Conservation (phyloP, 2,113 vertebrate genomes). For the Lonchura striata region DNA sequence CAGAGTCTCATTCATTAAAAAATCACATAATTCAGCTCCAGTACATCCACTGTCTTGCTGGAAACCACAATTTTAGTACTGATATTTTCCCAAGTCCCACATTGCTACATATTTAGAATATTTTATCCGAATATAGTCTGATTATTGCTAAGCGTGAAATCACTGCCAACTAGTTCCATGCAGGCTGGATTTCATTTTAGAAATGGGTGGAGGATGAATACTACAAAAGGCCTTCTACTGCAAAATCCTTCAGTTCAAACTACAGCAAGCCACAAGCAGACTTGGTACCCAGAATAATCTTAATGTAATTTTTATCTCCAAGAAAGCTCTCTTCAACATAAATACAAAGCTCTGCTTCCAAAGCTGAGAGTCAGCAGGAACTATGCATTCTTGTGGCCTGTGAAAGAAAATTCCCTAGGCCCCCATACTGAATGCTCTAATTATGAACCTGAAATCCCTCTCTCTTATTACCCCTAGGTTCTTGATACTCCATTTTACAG, state of each 20-base stretch:
- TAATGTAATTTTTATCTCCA: background rate
- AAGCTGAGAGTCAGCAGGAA: background rate
- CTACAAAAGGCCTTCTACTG: background rate
- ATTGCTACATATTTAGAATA: conserved; percentile 5
- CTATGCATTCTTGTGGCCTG: background rate
- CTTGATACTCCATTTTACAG: background rate
- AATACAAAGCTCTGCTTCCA: background rate
- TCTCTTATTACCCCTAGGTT: background rate
- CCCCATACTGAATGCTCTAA: background rate
- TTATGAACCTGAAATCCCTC: background rate
- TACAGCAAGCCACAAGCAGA: background rate
- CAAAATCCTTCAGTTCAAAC: background rate
- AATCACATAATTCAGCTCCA: background rate
- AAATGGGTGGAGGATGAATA: background rate
- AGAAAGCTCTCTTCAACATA: background rate
- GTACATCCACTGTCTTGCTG: background rate
- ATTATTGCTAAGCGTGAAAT: conserved; percentile 18
- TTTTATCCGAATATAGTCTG: conserved; percentile 39
- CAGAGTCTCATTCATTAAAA: background rate
- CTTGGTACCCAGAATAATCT: background rate
- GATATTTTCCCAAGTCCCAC: background rate
- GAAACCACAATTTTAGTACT: background rate
- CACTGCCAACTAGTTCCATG: background rate
- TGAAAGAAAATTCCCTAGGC: background rate
- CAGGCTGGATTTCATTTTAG: background rate